A percentile compares a stretch with the other conserved stretches of the same genome.
These are phyloP conservation scores for Misgurnus mizolepis DNA, from an alignment of 2,113 vertebrate genomes.

Conservation along the genomic window DNA sequence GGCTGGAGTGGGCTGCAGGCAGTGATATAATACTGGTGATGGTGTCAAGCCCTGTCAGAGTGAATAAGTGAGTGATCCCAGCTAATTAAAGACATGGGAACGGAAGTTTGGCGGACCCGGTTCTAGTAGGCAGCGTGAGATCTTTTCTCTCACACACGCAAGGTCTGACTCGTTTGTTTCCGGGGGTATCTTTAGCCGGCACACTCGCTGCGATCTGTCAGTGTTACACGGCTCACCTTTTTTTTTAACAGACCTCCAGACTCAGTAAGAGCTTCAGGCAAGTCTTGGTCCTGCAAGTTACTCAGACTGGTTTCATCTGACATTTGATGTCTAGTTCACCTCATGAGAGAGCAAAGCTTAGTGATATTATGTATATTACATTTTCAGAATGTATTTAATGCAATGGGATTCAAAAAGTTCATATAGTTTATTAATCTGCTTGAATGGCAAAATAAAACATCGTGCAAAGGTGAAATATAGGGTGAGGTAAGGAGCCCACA, in stretches of 20 bases:
- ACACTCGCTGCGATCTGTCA: background rate
- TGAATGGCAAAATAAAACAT: too few species aligned
- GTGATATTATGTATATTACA: background rate
- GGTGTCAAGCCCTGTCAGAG: slow-evolving; percentile 20
- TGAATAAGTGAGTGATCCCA: slow-evolving; percentile 31
- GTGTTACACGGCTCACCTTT: background rate
- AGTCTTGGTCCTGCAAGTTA: background rate
- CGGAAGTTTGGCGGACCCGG: background rate
- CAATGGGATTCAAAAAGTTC: too few species aligned
- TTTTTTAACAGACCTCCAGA: background rate
- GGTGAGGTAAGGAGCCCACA: too few species aligned
- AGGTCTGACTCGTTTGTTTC: slow-evolving; percentile 1
- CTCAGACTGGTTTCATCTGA: background rate
- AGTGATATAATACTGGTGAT: slow-evolving; percentile 13
- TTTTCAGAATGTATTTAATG: too few species aligned
- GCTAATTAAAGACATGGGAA: slow-evolving; percentile 34
- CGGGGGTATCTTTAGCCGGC: background rate
- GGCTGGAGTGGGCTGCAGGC: slow-evolving; percentile 16
- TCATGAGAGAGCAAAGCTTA: background rate
- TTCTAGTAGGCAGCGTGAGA: background rate
- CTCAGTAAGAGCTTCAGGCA: background rate
- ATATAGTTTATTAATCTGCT: too few species aligned
- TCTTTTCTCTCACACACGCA: background rate
- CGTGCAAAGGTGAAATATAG: too few species aligned
- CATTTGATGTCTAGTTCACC: background rate